A percentile compares a stretch with the other conserved stretches of the same genome.
Conservation (phyloP, 2,888 invertebrate species). For the Cataglyphis rosenhaueri region DNA sequence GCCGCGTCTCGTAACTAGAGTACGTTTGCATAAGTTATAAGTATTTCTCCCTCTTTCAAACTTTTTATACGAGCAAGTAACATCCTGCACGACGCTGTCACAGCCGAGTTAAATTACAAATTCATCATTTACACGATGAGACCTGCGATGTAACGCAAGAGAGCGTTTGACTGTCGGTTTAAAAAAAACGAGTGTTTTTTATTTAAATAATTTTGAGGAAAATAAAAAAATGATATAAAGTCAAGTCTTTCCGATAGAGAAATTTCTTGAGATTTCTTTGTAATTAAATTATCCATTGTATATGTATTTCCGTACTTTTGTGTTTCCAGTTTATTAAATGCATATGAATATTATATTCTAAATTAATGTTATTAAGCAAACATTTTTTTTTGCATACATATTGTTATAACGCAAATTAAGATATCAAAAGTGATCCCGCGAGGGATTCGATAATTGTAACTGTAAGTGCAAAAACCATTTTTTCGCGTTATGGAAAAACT, state of each 20-base stretch:
- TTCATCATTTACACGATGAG: not conserved
- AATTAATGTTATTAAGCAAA: slow-evolving; percentile 9
- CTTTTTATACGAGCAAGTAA: not conserved
- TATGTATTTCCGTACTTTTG: not conserved
- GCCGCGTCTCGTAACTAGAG: slow-evolving; percentile 58
- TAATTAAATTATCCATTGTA: not conserved
- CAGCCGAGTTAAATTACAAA: slow-evolving; percentile 4
- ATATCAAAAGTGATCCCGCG: not conserved
- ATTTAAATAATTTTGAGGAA: not conserved
- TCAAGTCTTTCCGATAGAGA: not conserved
- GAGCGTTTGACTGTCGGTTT: not conserved
- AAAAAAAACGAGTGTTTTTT: not conserved
- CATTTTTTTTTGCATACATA: not conserved
- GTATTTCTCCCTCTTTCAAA: not conserved
- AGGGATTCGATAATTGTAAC: not conserved
- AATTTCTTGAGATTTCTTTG: too few relatives aligned
- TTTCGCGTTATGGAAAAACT: not conserved
- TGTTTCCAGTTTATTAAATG: not conserved
- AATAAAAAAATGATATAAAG: not conserved
- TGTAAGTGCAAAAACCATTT: not conserved
- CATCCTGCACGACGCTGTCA: not conserved
- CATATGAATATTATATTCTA: not conserved
- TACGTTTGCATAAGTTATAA: slow-evolving; percentile 47
- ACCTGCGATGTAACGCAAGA: not conserved
- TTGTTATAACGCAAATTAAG: not conserved